phyloP scores from a whole-genome alignment of 2,113 vertebrate genomes.

The Azemiops feae region DNA sequence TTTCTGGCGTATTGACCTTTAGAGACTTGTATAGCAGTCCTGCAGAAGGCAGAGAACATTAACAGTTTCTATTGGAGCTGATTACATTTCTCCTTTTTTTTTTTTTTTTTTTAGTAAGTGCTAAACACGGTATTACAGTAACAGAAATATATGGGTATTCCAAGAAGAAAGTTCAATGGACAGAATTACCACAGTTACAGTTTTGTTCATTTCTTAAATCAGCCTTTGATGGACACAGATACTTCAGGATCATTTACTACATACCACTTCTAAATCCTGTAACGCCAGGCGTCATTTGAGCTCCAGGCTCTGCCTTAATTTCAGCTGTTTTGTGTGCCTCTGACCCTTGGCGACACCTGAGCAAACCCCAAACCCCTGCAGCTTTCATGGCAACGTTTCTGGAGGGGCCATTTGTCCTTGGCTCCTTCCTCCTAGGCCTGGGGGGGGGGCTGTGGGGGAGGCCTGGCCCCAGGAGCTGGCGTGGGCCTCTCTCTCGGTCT shows the following conservation, averaged over 20 bases:
- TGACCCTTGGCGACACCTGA: too few relatives aligned
- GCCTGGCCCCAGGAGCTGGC: not conserved
- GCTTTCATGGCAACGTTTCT: not conserved
- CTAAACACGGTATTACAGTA: not conserved
- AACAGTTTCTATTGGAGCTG: not conserved
- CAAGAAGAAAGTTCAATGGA: not conserved
- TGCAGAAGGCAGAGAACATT: not conserved
- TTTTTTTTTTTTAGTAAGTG: not conserved
- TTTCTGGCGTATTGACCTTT: not conserved
- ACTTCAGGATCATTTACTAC: not conserved
- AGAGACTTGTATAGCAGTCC: not conserved
- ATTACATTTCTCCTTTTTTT: not conserved
- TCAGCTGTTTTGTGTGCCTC: not conserved
- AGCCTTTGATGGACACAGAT: not conserved
- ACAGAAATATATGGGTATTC: not conserved
- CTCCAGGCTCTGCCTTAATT: not conserved
- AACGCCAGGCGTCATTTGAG: not conserved
- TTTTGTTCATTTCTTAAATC: not conserved
- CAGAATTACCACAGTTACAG: not conserved
- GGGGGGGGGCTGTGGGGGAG: too few relatives aligned
- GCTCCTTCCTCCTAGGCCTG: not conserved
- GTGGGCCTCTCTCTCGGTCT: not conserved
- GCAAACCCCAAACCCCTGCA: not conserved
- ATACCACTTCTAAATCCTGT: too few relatives aligned
- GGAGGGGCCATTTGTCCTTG: not conserved